phyloP scores from a whole-genome alignment of 1,140 invertebrate genomes.

The Eumaeus atala region DNA sequence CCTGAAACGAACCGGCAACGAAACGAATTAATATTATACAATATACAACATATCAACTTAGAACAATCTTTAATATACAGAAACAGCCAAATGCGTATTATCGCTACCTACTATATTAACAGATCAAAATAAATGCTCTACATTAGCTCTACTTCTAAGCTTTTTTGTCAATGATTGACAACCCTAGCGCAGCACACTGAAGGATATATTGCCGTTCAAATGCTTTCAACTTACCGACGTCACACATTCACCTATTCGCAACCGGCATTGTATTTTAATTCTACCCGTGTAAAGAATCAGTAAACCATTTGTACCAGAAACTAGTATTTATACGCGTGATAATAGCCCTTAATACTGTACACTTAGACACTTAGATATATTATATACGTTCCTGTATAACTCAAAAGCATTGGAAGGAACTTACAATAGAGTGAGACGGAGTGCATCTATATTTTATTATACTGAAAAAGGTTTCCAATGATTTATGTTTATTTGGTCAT shows the following conservation, averaged over 20 bases:
- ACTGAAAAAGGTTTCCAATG: conserved; percentile 16
- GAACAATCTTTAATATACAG: too few species aligned
- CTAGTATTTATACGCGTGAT: conserved; percentile 3
- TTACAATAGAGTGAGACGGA: conserved; percentile 26
- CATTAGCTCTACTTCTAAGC: too few species aligned
- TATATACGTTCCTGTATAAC: not conserved
- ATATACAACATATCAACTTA: too few species aligned
- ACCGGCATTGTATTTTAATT: conserved; percentile 61
- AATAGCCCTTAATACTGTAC: not conserved
- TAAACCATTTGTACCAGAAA: conserved; percentile 26
- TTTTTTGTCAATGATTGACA: conserved; percentile 13
- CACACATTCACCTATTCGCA: conserved; percentile 43
- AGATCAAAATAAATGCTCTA: too few species aligned
- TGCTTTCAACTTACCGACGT: conserved; percentile 55
- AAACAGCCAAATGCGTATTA: too few species aligned
- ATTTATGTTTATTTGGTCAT: conserved; percentile 24
- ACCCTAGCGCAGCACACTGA: conserved; percentile 34
- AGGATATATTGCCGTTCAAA: conserved; percentile 50
- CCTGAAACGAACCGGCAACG: too few species aligned
- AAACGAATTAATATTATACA: too few species aligned
- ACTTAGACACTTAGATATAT: conserved; percentile 6
- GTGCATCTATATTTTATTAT: conserved; percentile 31
- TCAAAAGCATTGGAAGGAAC: not conserved
- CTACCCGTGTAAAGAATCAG: conserved; percentile 41
- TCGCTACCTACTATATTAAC: too few species aligned